A percentile compares a stretch with the other conserved stretches of the same genome.
Conservation (phyloP, 2,888 invertebrate genomes). For the Philopedon plagiatum region DNA sequence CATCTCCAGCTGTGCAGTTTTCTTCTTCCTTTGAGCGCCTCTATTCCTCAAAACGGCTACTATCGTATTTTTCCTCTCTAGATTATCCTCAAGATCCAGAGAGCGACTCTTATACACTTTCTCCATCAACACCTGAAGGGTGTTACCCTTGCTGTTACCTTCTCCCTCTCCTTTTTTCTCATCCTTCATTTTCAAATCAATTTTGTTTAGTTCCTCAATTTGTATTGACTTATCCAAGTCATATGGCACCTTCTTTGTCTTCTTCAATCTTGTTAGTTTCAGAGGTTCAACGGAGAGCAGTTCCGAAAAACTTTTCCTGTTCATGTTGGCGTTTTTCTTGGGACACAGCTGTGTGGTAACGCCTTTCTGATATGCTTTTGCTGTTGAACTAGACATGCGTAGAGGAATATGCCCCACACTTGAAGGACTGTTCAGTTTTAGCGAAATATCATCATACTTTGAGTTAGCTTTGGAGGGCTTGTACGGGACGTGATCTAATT, state of each 20-base stretch:
- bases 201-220: conserved; percentile 16
- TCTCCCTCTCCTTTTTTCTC: neutral
- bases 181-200: neutral
- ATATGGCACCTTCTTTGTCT: neutral
- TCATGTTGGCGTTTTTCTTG: conserved; percentile 30
- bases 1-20: conserved; percentile 1
- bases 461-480: neutral
- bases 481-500: neutral
- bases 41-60: conserved; percentile 4
- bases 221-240: neutral
- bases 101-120: conserved; percentile 11
- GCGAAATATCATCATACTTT: neutral
- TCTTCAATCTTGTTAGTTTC: neutral
- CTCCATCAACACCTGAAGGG: conserved; percentile 16
- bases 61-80: conserved; percentile 27
- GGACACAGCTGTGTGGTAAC: conserved; percentile 21
- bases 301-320: conserved; percentile 34
- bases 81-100: conserved; percentile 6
- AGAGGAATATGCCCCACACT: conserved; percentile 6
- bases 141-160: neutral
- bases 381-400: conserved; percentile 30
- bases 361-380: neutral
- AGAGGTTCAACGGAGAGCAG: conserved; percentile 27
- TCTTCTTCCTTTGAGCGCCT: neutral
- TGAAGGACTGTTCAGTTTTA: conserved; percentile 5